These are phyloP conservation scores for Cephus cinctus DNA, from an alignment of 1,140 invertebrate genomes.

Conservation along the genomic window DNA sequence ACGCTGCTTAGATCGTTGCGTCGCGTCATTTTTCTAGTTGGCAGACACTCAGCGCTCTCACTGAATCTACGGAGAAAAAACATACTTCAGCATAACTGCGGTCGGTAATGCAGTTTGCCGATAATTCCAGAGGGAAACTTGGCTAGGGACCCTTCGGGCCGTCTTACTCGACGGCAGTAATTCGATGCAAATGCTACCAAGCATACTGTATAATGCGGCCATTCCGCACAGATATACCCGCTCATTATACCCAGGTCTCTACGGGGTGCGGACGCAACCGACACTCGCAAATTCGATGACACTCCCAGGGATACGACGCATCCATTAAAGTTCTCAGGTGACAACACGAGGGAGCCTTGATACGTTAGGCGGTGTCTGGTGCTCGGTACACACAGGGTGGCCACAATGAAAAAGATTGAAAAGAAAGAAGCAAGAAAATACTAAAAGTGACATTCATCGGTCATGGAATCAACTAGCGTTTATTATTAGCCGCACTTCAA, in stretches of 20 bases:
- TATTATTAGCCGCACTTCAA: too few species aligned
- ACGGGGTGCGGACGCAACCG: background rate
- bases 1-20: too few species aligned
- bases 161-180: too few species aligned
- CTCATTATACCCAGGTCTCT: background rate
- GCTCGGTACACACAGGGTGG: background rate
- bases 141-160: too few species aligned
- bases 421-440: background rate
- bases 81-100: too few species aligned
- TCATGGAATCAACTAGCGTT: too few species aligned
- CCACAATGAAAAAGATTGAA: background rate
- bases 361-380: background rate
- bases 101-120: too few species aligned
- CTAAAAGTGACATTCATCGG: too few species aligned
- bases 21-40: too few species aligned
- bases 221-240: slow-evolving; percentile 4
- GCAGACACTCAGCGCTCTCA: too few species aligned
- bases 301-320: background rate
- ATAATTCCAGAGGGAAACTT: too few species aligned
- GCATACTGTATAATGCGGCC: slow-evolving; percentile 3
- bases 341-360: background rate
- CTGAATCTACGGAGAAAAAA: too few species aligned
- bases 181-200: slow-evolving; percentile 1
- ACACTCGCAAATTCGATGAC: background rate
- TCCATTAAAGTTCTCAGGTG: background rate